Evolutionary conservation across 1,140 invertebrate species (phyloP).

Genomic region (Heterodera carotae): DNA sequence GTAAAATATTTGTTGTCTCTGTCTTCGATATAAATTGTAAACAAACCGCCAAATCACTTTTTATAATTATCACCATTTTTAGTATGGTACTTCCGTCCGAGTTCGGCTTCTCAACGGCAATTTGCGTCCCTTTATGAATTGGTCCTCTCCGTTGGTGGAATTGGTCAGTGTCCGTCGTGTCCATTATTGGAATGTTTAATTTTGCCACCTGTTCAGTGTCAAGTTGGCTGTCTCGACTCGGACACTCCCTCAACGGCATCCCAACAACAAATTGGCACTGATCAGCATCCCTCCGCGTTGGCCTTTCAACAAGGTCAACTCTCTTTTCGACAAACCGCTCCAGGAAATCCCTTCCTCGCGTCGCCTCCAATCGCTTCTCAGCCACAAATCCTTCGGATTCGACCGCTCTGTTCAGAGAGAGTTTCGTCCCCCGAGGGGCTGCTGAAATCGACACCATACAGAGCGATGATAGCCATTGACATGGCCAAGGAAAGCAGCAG

Average conservation of each 20-base stretch:
- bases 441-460: slow-evolving; percentile 1
- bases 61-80: slow-evolving; percentile 18
- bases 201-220: background rate
- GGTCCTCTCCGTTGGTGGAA: background rate
- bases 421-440: slow-evolving; percentile 6
- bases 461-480: slow-evolving; percentile 1
- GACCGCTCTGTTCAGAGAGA: slow-evolving; percentile 21
- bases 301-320: slow-evolving; percentile 23
- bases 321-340: slow-evolving; percentile 10
- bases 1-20: slow-evolving; percentile 8
- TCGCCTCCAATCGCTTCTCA: slow-evolving; percentile 5
- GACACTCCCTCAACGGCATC: background rate
- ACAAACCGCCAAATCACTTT: too few relatives aligned
- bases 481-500: background rate
- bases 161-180: background rate
- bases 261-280: background rate
- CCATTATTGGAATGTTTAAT: background rate
- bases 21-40: too few relatives aligned
- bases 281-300: background rate
- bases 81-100: slow-evolving; percentile 30
- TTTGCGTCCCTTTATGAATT: slow-evolving; percentile 29
- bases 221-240: slow-evolving; percentile 6
- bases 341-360: too few relatives aligned
- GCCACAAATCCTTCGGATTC: slow-evolving; percentile 11
- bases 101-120: slow-evolving; percentile 38